Evolutionary conservation across 2,888 invertebrate species (phyloP), one percentile per base, ranked within the genome.

Genomic region (Brachypalpus laphriformis): DNA sequence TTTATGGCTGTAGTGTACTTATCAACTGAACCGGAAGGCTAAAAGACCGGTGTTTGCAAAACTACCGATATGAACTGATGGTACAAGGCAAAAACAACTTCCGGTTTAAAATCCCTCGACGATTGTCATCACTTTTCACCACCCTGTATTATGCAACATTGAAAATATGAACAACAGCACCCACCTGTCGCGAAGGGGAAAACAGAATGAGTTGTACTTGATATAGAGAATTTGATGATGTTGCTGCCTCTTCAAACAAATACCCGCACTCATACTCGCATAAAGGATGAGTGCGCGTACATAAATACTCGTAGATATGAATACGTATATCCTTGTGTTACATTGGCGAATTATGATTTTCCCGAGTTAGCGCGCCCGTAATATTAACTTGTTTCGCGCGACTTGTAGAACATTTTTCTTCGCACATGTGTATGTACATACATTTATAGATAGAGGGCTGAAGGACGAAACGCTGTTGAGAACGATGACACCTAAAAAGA

Each of bases 361-460:
- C 59, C 68, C 54, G 51, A 51, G 61, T 45, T 70, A 54, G 40
- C 49, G 31, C 51, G 40, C 34, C 59, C 31, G 16, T 61, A 54
- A 54, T 70, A 70, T 68, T 70, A 70, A 77, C 77, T 68, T 77
- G 68, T 77, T 77, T 68, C 77, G 68, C 68, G 68, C 42, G 51
- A 61, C 66, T 75, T 68, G 42, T 18, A 37, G 40, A 72, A 16
- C 8, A 59, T 54, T 63, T 54, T 61, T 74, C 42, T 42, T 37
- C 9, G 8, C n/a, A 28, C 14, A n/a, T 34, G n/a, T 9, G 25
- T 28, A 28, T 22, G 14, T 14, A 3, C 31, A 14, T 18, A 40
- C 25, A 20, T 28, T 25, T 2, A 18, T 7, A 22, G 40, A 9
- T n/a, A 14, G 11, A n/a, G 18, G 14, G 18, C 2, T 20, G 20